Conservation (phyloP, 2,888 invertebrate genomes). For the Zhuqinia jingwanae region DNA sequence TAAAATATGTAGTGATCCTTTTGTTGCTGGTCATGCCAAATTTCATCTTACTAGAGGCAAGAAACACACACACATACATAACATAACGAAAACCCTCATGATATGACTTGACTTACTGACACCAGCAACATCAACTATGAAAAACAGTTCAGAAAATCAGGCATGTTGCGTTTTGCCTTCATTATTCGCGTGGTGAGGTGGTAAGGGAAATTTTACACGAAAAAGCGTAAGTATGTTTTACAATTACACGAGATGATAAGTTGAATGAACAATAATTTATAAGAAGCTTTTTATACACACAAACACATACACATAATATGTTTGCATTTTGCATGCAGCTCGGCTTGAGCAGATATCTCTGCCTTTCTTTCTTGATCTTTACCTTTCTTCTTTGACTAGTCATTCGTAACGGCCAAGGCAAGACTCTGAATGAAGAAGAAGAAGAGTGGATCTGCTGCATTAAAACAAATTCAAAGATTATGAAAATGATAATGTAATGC, state of each 20-base stretch:
- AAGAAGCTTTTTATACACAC: slow-evolving; percentile 17
- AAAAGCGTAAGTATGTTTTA: slow-evolving; percentile 15
- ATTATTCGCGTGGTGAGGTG: too few species aligned
- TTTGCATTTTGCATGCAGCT: neutral
- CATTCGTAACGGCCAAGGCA: neutral
- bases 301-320: too few species aligned
- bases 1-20: slow-evolving; percentile 10
- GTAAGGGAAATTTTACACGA: neutral
- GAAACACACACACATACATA: neutral
- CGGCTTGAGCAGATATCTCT: neutral
- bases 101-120: slow-evolving; percentile 10
- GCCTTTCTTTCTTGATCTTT: neutral
- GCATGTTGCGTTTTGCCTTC: slow-evolving; percentile 19
- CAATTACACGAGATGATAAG: too few species aligned
- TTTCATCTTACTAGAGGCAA: slow-evolving; percentile 27
- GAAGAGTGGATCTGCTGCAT: neutral
- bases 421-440: neutral
- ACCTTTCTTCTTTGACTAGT: slow-evolving; percentile 10
- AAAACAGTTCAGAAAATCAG: neutral
- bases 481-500: too few species aligned
- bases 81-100: neutral
- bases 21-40: slow-evolving; percentile 52
- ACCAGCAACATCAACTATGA: slow-evolving; percentile 12
- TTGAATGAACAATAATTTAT: too few species aligned
- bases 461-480: neutral